Base-by-base conservation (phyloP, 2,113 vertebrate species). In the Mesitornis unicolor region DNA sequence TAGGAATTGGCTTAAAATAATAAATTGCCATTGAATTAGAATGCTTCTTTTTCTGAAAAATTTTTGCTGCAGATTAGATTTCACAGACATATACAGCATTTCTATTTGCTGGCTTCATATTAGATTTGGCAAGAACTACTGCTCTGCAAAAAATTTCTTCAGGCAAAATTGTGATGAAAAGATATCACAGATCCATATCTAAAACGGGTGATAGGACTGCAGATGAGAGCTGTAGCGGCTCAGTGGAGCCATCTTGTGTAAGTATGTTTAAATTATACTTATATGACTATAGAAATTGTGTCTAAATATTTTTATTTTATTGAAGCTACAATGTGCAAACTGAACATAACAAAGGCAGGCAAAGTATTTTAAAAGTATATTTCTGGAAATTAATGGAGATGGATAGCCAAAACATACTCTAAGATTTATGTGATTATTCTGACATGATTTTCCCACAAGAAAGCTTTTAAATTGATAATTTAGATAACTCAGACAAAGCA, bases 141-240 rank as follows among this genome's bases (percentile, higher is more conserved):
- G 16, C 26, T 78, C 54, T 53, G 51, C 70, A 91, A 89, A 95
- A 85, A 81, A 69, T 35, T 24, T 88, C 64, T 86, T 6, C 35
- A 67, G 90, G 71, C 68, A 86, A 95, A 90, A 88, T 33, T 77
- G 21, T 87, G 89, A 94, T 94, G n/a, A 82, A 96, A 84, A 90
- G 59, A 89, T 70, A 33, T 50, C 77, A 85, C 59, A 89, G 75
- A 91, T 90, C 25, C n/a, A 14, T 84, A 90, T 84, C 83, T 95
- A 42, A 92, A 51, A 59, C 69, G 6, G 25, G 45, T 42, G 43
- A 59, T 51, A 74, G 24, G 45, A 64, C 35, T 83, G 42, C 48
- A 3, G 13, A 31, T 61, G 50, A 91, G 8, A 86, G 19, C 43
- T 45, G 31, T 29, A 67, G 38, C 38, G 42, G 63, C 87, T 96